Conservation (phyloP, 2,113 vertebrate species). For the Probosciger aterrimus region DNA sequence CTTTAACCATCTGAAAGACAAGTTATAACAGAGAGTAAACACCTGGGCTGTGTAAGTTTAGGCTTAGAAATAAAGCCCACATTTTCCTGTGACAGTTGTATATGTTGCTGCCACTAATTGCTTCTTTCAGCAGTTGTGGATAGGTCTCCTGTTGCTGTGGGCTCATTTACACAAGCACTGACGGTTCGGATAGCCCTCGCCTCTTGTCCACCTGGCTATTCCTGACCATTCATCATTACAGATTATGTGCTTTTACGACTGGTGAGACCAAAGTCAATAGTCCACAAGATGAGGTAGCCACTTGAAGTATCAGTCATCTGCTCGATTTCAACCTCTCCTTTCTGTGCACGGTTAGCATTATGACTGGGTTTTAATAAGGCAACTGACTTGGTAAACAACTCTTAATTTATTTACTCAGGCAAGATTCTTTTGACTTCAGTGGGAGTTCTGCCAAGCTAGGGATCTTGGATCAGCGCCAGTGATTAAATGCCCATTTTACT, state of each 20-base stretch:
- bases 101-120: slow-evolving; percentile 58
- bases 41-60: slow-evolving; percentile 1
- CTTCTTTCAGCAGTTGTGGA: slow-evolving; percentile 50
- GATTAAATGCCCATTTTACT: slow-evolving; percentile 32
- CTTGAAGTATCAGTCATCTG: slow-evolving; percentile 26
- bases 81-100: slow-evolving; percentile 18
- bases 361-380: slow-evolving; percentile 3
- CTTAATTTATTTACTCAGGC: slow-evolving; percentile 37
- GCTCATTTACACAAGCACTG: slow-evolving; percentile 67
- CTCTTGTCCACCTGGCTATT: slow-evolving; percentile 11
- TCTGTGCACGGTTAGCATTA: not conserved
- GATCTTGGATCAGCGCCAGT: not conserved
- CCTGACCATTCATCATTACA: slow-evolving; percentile 62
- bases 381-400: slow-evolving; percentile 32
- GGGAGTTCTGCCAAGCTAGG: not conserved
- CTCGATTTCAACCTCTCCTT: not conserved
- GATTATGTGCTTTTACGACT: slow-evolving; percentile 43
- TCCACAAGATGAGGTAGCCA: slow-evolving; percentile 21
- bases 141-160: not conserved
- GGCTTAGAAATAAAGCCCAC: slow-evolving; percentile 41
- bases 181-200: slow-evolving; percentile 48
- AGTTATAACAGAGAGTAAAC: slow-evolving; percentile 46
- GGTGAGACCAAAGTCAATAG: slow-evolving; percentile 16
- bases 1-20: slow-evolving; percentile 57
- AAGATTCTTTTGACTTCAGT: not conserved